Percentiles rank a stretch among this genome's conserved stretches.
Conservation (phyloP, 2,113 vertebrate species). For the Planiliza haematocheilus region DNA sequence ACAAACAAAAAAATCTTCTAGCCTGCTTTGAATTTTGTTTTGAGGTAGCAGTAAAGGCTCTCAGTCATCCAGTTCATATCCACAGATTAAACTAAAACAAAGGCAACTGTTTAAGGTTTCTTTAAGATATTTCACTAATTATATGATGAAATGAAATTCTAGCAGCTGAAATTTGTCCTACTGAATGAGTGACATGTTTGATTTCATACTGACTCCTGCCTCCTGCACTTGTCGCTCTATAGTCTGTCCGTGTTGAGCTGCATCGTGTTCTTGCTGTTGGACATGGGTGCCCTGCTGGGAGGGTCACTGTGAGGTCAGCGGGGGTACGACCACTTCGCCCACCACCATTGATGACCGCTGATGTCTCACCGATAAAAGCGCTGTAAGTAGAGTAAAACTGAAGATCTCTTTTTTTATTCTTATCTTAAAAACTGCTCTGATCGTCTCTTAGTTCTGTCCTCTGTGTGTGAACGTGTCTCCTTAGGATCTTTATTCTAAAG, state of each 20-base stretch:
- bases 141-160: no score
- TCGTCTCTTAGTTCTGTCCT: constrained; percentile 8
- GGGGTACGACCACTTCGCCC: constrained; percentile 73
- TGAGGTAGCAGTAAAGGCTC: no score
- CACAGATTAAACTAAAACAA: no score
- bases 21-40: no score
- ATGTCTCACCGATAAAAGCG: background rate
- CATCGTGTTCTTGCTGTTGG: constrained; percentile 79
- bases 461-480: constrained; percentile 18
- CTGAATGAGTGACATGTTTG: constrained; percentile 8
- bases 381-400: constrained; percentile 2
- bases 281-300: constrained; percentile 86
- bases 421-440: background rate
- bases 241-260: constrained; percentile 77
- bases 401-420: background rate
- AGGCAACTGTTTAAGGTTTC: no score
- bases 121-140: no score
- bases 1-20: no score
- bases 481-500: constrained; percentile 1
- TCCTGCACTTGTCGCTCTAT: constrained; percentile 53
- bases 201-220: constrained; percentile 44
- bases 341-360: constrained; percentile 35
- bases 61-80: no score
- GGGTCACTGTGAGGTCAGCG: constrained; percentile 83
- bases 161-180: background rate